These are phyloP conservation scores for Lethenteron camtschaticum DNA, from an alignment of 2,113 vertebrate genomes.

Conservation along the genomic window DNA sequence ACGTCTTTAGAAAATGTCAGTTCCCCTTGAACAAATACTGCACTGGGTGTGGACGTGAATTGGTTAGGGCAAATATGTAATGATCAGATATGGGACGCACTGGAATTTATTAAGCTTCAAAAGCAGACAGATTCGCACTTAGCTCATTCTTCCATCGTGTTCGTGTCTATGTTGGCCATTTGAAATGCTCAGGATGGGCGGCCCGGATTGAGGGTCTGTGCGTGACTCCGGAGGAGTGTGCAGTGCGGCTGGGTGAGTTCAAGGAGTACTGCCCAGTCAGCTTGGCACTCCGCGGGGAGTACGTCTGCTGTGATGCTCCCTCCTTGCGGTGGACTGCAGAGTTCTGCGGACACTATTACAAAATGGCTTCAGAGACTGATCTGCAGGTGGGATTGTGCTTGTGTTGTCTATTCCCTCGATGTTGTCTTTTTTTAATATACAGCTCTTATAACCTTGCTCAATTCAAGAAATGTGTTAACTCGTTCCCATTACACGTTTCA, in stretches of 20 bases:
- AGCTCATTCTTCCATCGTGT: too few species aligned
- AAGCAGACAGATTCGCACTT: too few species aligned
- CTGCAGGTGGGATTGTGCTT: constrained; percentile 30
- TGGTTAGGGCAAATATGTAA: too few species aligned
- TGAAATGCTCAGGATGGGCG: constrained; percentile 34
- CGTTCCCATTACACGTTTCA: not conserved
- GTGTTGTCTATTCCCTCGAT: not conserved
- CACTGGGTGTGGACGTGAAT: too few species aligned
- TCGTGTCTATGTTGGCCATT: not conserved
- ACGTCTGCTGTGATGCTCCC: constrained; percentile 28
- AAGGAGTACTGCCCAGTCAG: constrained; percentile 62
- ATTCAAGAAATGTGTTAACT: not conserved
- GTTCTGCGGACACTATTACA: constrained; percentile 53
- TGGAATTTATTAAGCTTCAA: too few species aligned
- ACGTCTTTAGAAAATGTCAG: too few species aligned
- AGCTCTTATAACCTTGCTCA: not conserved
- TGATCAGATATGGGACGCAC: too few species aligned
- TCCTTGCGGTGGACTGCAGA: constrained; percentile 46
- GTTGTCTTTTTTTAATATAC: not conserved
- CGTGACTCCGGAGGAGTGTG: constrained; percentile 45
- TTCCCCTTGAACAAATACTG: too few species aligned
- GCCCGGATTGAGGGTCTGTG: constrained; percentile 49
- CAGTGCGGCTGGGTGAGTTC: constrained; percentile 44
- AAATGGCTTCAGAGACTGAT: constrained; percentile 42
- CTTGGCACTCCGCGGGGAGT: constrained; percentile 40